These are phyloP conservation scores for Dioctria linearis DNA, from an alignment of 2,888 invertebrate species.

Conservation along the genomic window DNA sequence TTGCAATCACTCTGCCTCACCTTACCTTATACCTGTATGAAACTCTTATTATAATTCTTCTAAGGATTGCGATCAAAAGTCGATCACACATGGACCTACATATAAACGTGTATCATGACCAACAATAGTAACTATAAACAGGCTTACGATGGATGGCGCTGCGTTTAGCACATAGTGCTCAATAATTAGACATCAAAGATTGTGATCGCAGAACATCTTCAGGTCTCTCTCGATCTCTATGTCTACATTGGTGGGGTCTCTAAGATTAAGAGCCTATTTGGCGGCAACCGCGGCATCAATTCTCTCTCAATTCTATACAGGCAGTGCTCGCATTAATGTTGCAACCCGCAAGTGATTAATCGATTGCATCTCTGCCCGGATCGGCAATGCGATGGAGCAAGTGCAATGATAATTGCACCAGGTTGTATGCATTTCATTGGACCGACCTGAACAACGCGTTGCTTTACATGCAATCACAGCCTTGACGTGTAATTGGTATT, in stretches of 20 bases:
- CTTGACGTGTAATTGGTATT: slow-evolving; percentile 52
- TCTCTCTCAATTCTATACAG: background rate
- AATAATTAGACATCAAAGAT: slow-evolving; percentile 22
- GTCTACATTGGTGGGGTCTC: background rate
- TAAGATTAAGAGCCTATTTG: slow-evolving; percentile 21
- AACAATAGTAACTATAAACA: background rate
- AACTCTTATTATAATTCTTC: too few species aligned
- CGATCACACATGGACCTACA: slow-evolving; percentile 32
- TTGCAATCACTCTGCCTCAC: slow-evolving; percentile 25
- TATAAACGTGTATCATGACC: background rate
- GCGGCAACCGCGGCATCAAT: slow-evolving; percentile 3
- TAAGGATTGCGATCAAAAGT: slow-evolving; percentile 44
- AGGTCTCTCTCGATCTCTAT: background rate
- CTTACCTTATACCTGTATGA: background rate
- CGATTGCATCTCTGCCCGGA: slow-evolving; percentile 48
- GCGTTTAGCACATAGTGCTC: too few species aligned
- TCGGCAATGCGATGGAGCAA: slow-evolving; percentile 35
- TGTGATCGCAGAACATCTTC: slow-evolving; percentile 40
- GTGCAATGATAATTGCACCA: slow-evolving; percentile 53
- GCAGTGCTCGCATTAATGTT: slow-evolving; percentile 32
- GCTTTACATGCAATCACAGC: slow-evolving; percentile 48
- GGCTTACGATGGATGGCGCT: background rate
- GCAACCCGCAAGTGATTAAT: slow-evolving; percentile 48
- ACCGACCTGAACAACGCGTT: background rate
- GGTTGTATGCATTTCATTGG: slow-evolving; percentile 45